A percentile compares a stretch with the other conserved stretches of the same genome.
These are phyloP conservation scores for Acrossocheilus fasciatus DNA, from an alignment of 2,797 vertebrate genomes.

Conservation along the genomic window DNA sequence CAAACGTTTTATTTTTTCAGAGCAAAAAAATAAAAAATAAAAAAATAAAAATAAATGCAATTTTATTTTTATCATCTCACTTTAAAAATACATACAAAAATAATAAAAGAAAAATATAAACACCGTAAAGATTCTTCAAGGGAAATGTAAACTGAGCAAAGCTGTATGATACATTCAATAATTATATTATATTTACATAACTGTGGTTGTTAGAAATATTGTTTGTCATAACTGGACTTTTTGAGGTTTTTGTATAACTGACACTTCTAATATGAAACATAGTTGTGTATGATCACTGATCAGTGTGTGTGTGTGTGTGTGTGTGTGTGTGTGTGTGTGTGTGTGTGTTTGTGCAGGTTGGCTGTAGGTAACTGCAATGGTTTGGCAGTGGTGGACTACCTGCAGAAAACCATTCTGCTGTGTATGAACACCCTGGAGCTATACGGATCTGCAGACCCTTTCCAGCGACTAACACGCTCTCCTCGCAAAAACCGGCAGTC, in stretches of 20 bases:
- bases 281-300: constrained; percentile 10
- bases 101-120: too few relatives aligned
- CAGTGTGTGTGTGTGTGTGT: constrained; percentile 17
- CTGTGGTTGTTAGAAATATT: not conserved
- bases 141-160: not conserved
- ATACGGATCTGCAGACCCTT: constrained; percentile 91
- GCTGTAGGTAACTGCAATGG: constrained; percentile 95
- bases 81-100: too few relatives aligned
- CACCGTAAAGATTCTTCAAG: not conserved
- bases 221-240: not conserved
- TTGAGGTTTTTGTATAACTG: constrained; percentile 8
- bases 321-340: constrained; percentile 20
- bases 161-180: not conserved
- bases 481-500: constrained; percentile 95
- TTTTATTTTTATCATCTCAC: too few relatives aligned
- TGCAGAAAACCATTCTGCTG: constrained; percentile 93
- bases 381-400: constrained; percentile 93
- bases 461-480: constrained; percentile 92
- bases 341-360: constrained; percentile 77
- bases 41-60: too few relatives aligned
- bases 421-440: constrained; percentile 93
- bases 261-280: constrained; percentile 33
- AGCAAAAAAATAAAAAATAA: too few relatives aligned
- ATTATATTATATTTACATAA: not conserved
- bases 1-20: too few relatives aligned